phyloP scores from a whole-genome alignment of 1,140 invertebrate species.

The Ceratitis capitata region DNA sequence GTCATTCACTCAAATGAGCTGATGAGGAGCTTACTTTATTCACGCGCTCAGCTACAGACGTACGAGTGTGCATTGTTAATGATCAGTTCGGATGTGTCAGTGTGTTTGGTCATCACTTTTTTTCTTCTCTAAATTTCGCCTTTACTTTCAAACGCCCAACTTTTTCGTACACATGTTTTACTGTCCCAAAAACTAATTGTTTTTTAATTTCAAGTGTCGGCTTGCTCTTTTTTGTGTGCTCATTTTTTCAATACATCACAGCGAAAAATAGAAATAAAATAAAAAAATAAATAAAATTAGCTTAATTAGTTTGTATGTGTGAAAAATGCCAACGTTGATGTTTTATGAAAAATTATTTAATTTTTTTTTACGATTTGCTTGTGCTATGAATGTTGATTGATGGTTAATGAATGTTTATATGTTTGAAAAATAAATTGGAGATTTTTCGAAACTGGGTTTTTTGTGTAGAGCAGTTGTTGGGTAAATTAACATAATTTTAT shows the following conservation, averaged over 20 bases:
- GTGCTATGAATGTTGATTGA: not conserved
- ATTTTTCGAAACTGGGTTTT: not conserved
- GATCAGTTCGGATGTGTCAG: not conserved
- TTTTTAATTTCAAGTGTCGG: conserved; percentile 25
- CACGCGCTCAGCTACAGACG: not conserved
- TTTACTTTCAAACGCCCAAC: not conserved
- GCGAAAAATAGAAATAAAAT: not conserved
- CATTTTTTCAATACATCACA: not conserved
- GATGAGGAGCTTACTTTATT: not conserved
- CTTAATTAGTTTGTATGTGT: conserved; percentile 20
- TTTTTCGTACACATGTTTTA: not conserved
- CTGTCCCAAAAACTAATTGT: not conserved
- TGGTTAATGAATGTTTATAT: not conserved
- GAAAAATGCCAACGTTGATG: conserved; percentile 16
- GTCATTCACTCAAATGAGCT: not conserved
- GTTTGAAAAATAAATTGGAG: not conserved
- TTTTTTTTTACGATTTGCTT: not conserved
- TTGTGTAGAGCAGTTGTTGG: not conserved
- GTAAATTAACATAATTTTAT: not conserved
- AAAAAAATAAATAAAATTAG: not conserved
- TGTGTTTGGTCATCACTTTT: not conserved
- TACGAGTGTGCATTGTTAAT: not conserved
- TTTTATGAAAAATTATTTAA: conserved; percentile 22
- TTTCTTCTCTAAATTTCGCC: not conserved
- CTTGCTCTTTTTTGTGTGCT: not conserved